Percentiles rank a stretch among this genome's conserved stretches.
Evolutionary conservation across 2,888 invertebrate genomes (phyloP).

Genomic region (Amorpha juglandis): DNA sequence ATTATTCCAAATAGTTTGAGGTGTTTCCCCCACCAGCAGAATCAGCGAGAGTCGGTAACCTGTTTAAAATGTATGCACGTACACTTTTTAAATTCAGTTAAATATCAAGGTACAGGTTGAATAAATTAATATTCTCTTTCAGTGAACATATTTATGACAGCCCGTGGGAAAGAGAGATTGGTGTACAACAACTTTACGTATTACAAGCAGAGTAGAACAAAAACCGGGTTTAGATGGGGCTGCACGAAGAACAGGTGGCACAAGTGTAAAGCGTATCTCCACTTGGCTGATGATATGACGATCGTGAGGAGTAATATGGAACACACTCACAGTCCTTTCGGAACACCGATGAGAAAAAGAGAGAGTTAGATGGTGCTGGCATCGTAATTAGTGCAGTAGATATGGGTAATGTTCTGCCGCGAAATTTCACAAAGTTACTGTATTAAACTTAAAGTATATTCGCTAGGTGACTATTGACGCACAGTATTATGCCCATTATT

Average conservation of each 20-base stretch:
- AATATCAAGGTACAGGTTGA: constrained; percentile 9
- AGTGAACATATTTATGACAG: constrained; percentile 81
- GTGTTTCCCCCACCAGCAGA: neutral
- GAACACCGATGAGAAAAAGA: constrained; percentile 32
- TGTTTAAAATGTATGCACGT: neutral
- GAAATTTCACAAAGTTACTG: neutral
- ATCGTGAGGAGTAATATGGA: constrained; percentile 75
- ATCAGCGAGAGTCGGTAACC: neutral
- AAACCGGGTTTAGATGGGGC: constrained; percentile 75
- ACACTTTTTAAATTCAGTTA: neutral
- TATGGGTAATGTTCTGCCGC: neutral
- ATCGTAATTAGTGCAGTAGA: neutral
- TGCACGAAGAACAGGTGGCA: constrained; percentile 81
- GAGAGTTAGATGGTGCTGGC: constrained; percentile 13
- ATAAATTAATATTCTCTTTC: constrained; percentile 48
- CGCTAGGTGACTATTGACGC: no score
- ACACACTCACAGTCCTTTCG: constrained; percentile 69
- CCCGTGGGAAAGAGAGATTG: constrained; percentile 73
- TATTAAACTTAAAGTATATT: no score
- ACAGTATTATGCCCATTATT: no score
- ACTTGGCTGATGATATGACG: constrained; percentile 73
- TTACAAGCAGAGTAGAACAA: constrained; percentile 74
- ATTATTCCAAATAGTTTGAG: neutral
- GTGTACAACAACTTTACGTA: constrained; percentile 73
- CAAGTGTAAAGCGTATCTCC: constrained; percentile 73